Evolutionary conservation across 2,888 invertebrate genomes (phyloP).

Genomic region (Nomada fucata): DNA sequence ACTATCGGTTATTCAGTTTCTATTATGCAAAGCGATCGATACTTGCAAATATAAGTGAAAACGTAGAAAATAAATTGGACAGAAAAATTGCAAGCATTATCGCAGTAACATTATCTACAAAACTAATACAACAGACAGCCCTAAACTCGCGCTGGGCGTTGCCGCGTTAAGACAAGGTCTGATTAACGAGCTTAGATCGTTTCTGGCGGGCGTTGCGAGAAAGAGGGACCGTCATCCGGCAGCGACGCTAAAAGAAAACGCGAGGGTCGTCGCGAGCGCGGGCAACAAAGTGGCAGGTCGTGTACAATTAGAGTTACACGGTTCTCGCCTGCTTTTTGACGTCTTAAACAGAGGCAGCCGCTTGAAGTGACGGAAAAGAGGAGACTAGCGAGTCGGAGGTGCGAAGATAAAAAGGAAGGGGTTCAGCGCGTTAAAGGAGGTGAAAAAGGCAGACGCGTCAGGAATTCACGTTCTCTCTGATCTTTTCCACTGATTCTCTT

Average conservation of each 20-base stretch:
- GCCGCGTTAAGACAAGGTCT: background rate
- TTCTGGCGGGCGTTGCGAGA: background rate
- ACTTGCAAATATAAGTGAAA: too few relatives aligned
- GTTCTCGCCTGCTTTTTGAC: slow-evolving; percentile 64
- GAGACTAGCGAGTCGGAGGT: slow-evolving; percentile 13
- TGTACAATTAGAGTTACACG: slow-evolving; percentile 68
- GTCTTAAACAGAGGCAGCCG: slow-evolving; percentile 53
- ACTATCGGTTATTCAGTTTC: too few relatives aligned
- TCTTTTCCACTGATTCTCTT: slow-evolving; percentile 36
- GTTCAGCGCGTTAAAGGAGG: slow-evolving; percentile 46
- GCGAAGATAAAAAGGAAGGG: slow-evolving; percentile 39
- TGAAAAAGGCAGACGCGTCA: slow-evolving; percentile 45
- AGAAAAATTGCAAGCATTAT: too few relatives aligned
- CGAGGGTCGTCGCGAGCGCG: slow-evolving; percentile 29
- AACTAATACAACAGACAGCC: background rate
- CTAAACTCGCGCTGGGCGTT: background rate
- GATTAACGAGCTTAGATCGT: background rate
- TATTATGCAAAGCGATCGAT: too few relatives aligned
- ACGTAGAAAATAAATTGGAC: too few relatives aligned
- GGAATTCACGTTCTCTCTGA: slow-evolving; percentile 54
- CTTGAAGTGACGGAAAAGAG: slow-evolving; percentile 43
- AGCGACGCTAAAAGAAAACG: background rate
- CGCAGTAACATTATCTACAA: background rate
- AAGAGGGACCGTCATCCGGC: background rate
- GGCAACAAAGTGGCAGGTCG: slow-evolving; percentile 66